Base-by-base conservation (phyloP, 2,797 vertebrate genomes). In the Selene dorsalis region DNA sequence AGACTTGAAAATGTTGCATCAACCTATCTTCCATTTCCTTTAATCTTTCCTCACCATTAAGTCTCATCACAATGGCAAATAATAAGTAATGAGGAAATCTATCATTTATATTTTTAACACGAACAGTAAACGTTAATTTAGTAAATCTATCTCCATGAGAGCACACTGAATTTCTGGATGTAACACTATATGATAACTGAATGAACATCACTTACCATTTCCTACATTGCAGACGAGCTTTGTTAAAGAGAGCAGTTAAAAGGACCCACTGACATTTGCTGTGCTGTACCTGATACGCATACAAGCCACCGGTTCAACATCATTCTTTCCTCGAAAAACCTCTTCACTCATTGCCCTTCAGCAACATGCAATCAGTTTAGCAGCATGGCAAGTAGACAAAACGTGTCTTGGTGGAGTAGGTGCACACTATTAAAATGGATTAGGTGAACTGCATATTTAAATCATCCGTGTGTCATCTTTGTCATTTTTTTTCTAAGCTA, bases 401-500 rank as follows among this genome's bases (percentile, higher is more conserved):
- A 59, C 7, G 24, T 59, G 32, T 26, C 61, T 50, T 11, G 12
- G 22, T 63, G 5, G 41, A 53, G 43, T 26, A 3, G 45, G 20
- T 47, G n/a, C 18, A 43, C 48, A 5, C 1, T 11, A 50, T 81
- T 73, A 71, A 69, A 57, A 65, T 84, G 38, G 57, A 50, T 75
- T 22, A 35, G 48, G 20, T 45, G 61, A 60, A 41, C 48, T 60
- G 24, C 56, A 38, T 28, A 56, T 68, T 45, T 61, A 14, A 75
- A 84, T 78, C 69, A 55, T 66, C 20, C 6, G 5, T 32, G 22
- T 69, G 45, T 56, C 62, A 53, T 69, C 28, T 43, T 71, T 66
- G 58, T 50, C 53, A 65, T 66, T 77, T 77, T 87, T 81, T 86
- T 81, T 79, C 80, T 48, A 60, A 73, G 71, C 77, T 83, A 82